Base-by-base conservation (phyloP, 2,113 vertebrate species). In the Sorex fumeus region DNA sequence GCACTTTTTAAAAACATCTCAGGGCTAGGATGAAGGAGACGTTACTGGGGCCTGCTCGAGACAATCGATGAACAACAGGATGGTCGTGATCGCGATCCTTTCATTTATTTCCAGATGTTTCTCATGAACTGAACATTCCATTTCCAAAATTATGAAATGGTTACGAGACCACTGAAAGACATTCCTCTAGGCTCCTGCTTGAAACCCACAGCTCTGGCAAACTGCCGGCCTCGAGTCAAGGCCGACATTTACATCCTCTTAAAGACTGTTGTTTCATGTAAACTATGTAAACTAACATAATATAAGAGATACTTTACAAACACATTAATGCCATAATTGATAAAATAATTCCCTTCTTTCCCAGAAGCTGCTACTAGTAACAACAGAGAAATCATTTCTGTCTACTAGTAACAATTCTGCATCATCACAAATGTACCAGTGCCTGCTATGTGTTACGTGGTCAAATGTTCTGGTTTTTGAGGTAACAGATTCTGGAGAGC, bases 311-410 rank as follows among this genome's bases (percentile, higher is more conserved):
- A 84, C 86, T 94, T 78, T 74, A 69, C 3, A 93, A 84, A 72
- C 43, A 89, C 21, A 88, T 47, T 75, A 95, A 87, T 30, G 70
- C 7, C 25, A 71, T 10, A 62, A 40, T 57, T 84, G 15, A 70
- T 78, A 79, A 93, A 87, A 93, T 84, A 87, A 93, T 84, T 92
- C 72, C 6, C 5, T 74, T 79, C 76, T 88, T 66, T 85, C 25
- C 5, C 16, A 93, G 43, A 77, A 89, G 72, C 30, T 84, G 21
- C 66, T 62, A 84, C 11, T 86, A 93, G 32, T 91, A 93, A 67
- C 67, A 86, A 67, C 1, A 83, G 25, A 75, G 28, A 87, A 81
- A 89, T 13, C 43, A 7, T 75, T 87, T 87, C 13, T 92, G 21
- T 90, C 47, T 87, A 80, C 34, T 78, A 91, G 74, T 77, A 87